phyloP scores from a whole-genome alignment of 1,140 invertebrate genomes.

The Danaus melanippus region DNA sequence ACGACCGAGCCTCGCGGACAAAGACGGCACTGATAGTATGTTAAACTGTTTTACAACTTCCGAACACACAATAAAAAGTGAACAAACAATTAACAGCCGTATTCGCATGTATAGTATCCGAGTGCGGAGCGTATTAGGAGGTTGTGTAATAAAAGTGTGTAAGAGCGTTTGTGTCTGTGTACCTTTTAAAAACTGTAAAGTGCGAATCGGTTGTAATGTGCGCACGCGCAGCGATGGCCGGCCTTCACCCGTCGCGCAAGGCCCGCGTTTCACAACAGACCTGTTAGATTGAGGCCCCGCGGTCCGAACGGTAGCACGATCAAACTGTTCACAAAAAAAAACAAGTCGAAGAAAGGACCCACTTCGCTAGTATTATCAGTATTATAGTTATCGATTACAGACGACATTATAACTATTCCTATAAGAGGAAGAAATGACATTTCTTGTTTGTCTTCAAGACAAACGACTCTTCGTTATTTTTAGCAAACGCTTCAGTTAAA shows the following conservation, averaged over 20 bases:
- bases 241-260: slow-evolving; percentile 30
- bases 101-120: slow-evolving; percentile 1
- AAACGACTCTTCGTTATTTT: too few species aligned
- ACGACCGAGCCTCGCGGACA: slow-evolving; percentile 33
- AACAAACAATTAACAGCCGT: slow-evolving; percentile 4
- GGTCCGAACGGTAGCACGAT: slow-evolving; percentile 3
- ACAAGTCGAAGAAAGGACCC: neutral
- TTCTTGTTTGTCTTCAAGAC: too few species aligned
- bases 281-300: slow-evolving; percentile 14
- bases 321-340: slow-evolving; percentile 4
- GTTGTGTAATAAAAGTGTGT: slow-evolving; percentile 5
- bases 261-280: slow-evolving; percentile 16
- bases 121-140: slow-evolving; percentile 1
- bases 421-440: too few species aligned
- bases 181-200: neutral
- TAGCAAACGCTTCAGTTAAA: too few species aligned
- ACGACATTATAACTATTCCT: too few species aligned
- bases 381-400: too few species aligned
- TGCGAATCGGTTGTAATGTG: slow-evolving; percentile 31
- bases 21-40: slow-evolving; percentile 12
- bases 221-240: slow-evolving; percentile 41
- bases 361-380: too few species aligned
- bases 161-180: too few species aligned
- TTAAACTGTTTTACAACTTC: slow-evolving; percentile 62
- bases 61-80: slow-evolving; percentile 35